Evolutionary conservation across 2,888 invertebrate species (phyloP).

Genomic region (Synanthedon vespiformis): DNA sequence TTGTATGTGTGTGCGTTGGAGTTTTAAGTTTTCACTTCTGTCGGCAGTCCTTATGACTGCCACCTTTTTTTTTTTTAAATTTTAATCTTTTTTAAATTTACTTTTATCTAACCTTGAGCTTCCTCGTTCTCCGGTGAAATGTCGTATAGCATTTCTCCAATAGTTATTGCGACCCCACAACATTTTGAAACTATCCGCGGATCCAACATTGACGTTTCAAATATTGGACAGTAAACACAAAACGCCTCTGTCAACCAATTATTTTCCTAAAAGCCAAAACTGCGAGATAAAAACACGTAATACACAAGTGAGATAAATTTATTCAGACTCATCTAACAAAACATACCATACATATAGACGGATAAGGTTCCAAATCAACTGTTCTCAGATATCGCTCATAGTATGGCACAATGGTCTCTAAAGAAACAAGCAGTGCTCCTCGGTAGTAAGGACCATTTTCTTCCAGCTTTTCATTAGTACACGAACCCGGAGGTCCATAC

Average conservation of each 20-base stretch:
- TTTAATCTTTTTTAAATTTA: no score
- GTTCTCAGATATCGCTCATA: conserved; percentile 51
- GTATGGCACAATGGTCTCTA: conserved; percentile 76
- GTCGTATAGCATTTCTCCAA: conserved; percentile 71
- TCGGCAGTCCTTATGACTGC: no score
- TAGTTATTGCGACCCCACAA: conserved; percentile 75
- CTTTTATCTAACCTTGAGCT: no score
- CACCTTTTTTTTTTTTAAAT: no score
- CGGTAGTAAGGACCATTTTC: conserved; percentile 71
- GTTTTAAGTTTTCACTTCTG: no score
- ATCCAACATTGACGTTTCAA: conserved; percentile 78
- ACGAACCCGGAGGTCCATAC: conserved; percentile 64
- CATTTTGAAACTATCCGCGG: conserved; percentile 60
- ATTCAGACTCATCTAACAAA: no score
- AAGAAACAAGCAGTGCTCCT: conserved; percentile 79
- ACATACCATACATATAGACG: neutral
- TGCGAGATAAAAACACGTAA: neutral
- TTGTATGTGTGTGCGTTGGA: no score
- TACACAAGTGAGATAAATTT: neutral
- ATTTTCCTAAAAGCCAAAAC: conserved; percentile 47
- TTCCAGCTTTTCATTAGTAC: conserved; percentile 9
- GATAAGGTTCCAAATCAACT: conserved; percentile 31
- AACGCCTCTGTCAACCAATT: conserved; percentile 74
- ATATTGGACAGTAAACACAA: conserved; percentile 73
- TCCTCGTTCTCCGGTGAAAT: conserved; percentile 22